phyloP scores from a whole-genome alignment of 2,113 vertebrate species.

The Tiliqua scincoides region DNA sequence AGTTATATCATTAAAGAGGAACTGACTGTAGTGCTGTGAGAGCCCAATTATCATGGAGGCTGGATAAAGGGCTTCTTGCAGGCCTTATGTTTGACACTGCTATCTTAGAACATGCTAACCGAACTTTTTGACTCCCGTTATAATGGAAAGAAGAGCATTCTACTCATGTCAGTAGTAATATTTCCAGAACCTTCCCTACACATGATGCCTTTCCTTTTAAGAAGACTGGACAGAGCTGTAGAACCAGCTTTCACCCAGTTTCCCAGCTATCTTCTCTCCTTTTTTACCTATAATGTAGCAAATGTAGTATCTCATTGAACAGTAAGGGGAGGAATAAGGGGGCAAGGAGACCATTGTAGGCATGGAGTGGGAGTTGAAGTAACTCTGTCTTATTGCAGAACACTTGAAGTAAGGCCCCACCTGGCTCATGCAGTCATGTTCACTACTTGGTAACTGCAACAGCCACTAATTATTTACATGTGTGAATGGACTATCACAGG shows the following conservation, averaged over 20 bases:
- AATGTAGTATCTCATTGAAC: background rate
- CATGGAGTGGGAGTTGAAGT: background rate
- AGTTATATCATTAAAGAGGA: too few relatives aligned
- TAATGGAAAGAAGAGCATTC: conserved; percentile 39
- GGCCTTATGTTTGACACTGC: too few relatives aligned
- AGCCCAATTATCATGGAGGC: too few relatives aligned
- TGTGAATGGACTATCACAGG: background rate
- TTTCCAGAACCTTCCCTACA: background rate
- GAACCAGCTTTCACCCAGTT: background rate
- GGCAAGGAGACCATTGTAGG: background rate
- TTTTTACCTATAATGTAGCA: background rate
- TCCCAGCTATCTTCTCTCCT: background rate
- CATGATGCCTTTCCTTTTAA: background rate
- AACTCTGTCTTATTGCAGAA: too few relatives aligned
- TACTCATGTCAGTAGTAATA: too few relatives aligned
- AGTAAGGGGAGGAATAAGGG: background rate
- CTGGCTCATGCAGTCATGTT: background rate
- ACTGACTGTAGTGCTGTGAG: too few relatives aligned
- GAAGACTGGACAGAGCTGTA: background rate
- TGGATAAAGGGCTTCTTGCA: too few relatives aligned
- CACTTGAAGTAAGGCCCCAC: background rate
- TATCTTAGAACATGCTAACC: conserved; percentile 26
- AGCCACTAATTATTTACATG: background rate
- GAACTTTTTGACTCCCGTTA: conserved; percentile 33
- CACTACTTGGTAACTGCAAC: background rate